Evolutionary conservation across 1,140 invertebrate genomes (phyloP), one percentile per base, ranked within the genome.

Genomic region (Drosophila arawakana): DNA sequence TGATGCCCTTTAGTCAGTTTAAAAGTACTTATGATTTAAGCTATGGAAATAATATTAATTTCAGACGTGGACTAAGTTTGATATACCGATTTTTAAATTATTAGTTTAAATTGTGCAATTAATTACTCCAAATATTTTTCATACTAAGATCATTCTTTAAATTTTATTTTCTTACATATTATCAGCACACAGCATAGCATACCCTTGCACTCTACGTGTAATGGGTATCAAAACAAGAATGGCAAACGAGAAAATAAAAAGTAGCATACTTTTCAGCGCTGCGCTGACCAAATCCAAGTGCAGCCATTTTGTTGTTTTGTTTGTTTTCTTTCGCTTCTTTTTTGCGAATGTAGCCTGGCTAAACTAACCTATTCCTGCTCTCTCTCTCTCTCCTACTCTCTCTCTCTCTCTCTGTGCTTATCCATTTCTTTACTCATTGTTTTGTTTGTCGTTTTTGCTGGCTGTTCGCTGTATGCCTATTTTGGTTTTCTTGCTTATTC

Each of bases 231-330:
- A 3, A 30, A 30, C 25, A 30, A 30, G 25, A 43, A 43, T 43
- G 41, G 2, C 5, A 68, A 57, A 41, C 15, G 34, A 5, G 55
- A 70, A 58, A 73, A 78, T 68, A 74, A 66, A 65, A 25, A 25
- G 60, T 67, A 59, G 50, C 75, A 70, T 62, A 81, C 75, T 78
- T 70, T 78, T 54, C 63, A 11, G 70, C 54, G 79, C 52, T 50
- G 13, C 47, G 63, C 47, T 73, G 55, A 59, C 65, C 57, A 55
- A 71, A 71, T 55, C 43, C 49, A 71, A 47, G 41, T 50, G 49
- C 59, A 46, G 67, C 7, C 67, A 11, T 11, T 49, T 55, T 68
- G 43, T 52, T 41, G 62, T 30, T 30, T 6, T 6, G 3, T 30
- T 52, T 52, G 49, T 62, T 30, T 30, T 6, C 4, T 30, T 30